A percentile compares a stretch with the other conserved stretches of the same genome.
Evolutionary conservation across 2,797 vertebrate genomes (phyloP).

Genomic region (Cynopterus sphinx): DNA sequence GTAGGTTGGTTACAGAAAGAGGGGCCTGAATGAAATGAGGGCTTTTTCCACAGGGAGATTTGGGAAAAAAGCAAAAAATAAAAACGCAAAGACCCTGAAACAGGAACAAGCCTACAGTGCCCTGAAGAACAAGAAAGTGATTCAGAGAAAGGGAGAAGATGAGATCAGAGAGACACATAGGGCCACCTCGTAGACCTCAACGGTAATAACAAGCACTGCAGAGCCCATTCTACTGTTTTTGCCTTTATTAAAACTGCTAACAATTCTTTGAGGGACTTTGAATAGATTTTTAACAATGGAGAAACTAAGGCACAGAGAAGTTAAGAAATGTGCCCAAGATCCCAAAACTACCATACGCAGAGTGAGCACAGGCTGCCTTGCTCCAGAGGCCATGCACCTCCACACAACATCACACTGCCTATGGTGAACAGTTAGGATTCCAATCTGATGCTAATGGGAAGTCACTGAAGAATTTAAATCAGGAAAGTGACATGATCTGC

Average conservation of each 20-base stretch:
- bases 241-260: not conserved
- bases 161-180: not conserved
- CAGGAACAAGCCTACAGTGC: not conserved
- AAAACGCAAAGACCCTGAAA: not conserved
- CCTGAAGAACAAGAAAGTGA: not conserved
- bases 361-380: not conserved
- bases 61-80: not conserved
- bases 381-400: not conserved
- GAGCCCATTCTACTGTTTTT: not conserved
- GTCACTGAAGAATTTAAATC: not conserved
- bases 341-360: not conserved
- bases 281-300: not conserved
- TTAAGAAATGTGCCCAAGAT: not conserved
- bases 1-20: not conserved
- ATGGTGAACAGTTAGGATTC: not conserved
- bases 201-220: not conserved
- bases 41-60: not conserved
- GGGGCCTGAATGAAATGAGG: not conserved
- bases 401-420: rapidly evolving
- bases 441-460: not conserved
- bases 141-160: not conserved
- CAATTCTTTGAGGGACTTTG: not conserved
- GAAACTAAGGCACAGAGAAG: not conserved
- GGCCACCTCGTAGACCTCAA: not conserved
- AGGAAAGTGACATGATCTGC: not conserved